These are phyloP conservation scores for Penaeus vannamei DNA, from an alignment of 1,140 invertebrate genomes.

Conservation along the genomic window DNA sequence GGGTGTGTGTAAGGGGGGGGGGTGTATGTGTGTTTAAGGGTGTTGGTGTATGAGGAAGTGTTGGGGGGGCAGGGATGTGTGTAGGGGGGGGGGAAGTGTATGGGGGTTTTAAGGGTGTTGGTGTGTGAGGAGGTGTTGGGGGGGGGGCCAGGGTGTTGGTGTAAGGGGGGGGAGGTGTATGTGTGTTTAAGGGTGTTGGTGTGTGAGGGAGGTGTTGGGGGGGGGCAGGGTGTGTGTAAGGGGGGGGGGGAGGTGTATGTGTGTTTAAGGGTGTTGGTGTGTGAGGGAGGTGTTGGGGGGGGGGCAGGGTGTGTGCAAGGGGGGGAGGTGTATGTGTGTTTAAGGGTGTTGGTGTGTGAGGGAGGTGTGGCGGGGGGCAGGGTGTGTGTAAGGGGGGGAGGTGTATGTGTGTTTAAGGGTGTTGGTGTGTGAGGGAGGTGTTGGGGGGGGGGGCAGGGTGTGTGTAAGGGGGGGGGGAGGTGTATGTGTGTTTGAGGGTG, in stretches of 20 bases:
- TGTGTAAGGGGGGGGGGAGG: neutral
- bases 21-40: neutral
- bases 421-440: neutral
- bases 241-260: too few relatives aligned
- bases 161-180: neutral
- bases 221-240: neutral
- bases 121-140: neutral
- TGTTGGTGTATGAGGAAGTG: too few relatives aligned
- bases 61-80: too few relatives aligned
- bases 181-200: neutral
- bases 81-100: constrained; percentile 70
- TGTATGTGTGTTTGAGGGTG: neutral
- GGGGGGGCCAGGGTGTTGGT: neutral
- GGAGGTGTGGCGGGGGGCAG: too few relatives aligned
- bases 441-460: neutral
- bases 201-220: too few relatives aligned
- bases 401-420: neutral
- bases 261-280: neutral
- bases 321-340: neutral
- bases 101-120: constrained; percentile 1
- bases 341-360: too few relatives aligned
- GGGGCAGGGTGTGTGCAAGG: neutral
- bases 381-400: too few relatives aligned
- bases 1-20: too few relatives aligned
- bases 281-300: neutral